Percentiles rank a stretch among this genome's conserved stretches.
Conservation (phyloP, 2,113 vertebrate genomes). For the Cavia aperea region DNA sequence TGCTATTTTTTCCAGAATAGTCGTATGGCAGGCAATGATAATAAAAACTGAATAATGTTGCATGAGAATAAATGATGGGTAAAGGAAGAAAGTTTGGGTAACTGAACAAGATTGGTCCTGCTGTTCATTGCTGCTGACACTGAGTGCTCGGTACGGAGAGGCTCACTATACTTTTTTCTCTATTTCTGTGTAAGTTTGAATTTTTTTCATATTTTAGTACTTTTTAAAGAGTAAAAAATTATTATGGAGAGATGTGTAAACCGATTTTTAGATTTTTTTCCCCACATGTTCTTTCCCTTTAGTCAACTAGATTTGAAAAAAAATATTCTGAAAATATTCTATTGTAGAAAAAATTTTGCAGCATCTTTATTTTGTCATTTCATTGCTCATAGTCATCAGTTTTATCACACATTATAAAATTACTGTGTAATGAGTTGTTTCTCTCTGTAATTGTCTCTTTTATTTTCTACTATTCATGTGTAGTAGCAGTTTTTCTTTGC, state of each 20-base stretch:
- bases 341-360: background rate
- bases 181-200: background rate
- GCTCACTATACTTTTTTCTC: background rate
- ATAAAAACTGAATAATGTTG: background rate
- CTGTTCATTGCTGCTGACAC: background rate
- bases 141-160: background rate
- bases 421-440: background rate
- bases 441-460: background rate
- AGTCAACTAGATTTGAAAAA: background rate
- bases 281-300: background rate
- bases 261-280: background rate
- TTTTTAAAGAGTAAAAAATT: background rate
- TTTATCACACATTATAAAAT: slow-evolving; percentile 3
- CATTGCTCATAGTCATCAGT: background rate
- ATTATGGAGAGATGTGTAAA: background rate
- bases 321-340: background rate
- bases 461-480: background rate
- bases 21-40: background rate
- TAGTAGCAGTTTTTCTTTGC: background rate
- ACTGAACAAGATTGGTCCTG: background rate
- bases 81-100: background rate
- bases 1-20: background rate
- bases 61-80: accelerated
- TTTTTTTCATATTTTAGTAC: background rate
- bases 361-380: background rate